Evolutionary conservation across 2,797 vertebrate genomes (phyloP).

Genomic region (Myotis daubentonii): DNA sequence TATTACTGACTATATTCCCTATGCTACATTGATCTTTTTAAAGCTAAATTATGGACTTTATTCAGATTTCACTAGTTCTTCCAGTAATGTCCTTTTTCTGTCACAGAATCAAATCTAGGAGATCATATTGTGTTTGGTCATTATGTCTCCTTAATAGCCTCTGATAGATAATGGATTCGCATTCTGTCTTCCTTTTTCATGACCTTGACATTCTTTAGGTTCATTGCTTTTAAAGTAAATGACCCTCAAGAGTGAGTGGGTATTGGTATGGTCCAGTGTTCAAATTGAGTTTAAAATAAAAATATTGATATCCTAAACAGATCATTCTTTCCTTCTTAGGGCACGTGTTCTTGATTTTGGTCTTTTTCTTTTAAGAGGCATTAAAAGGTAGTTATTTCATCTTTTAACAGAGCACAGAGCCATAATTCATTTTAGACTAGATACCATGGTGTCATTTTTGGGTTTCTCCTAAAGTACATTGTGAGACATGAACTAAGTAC

Average conservation of each 20-base stretch:
- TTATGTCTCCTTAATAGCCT: no score
- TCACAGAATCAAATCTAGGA: no score
- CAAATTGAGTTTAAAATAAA: slow-evolving; percentile 13
- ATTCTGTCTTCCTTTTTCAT: no score
- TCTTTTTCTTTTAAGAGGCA: neutral
- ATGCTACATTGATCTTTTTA: neutral
- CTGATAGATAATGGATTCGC: no score
- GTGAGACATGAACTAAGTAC: neutral
- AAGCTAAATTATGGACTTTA: neutral
- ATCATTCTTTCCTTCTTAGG: neutral
- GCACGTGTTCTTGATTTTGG: neutral
- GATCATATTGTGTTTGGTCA: no score
- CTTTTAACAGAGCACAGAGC: neutral
- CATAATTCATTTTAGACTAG: neutral
- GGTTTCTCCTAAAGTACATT: neutral
- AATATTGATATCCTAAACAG: neutral
- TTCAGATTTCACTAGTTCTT: neutral
- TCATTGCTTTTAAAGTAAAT: slow-evolving; percentile 61
- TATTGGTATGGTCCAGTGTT: neutral
- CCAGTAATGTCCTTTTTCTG: neutral
- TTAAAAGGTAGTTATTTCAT: neutral
- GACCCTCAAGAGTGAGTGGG: slow-evolving; percentile 61
- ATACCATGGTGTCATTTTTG: slow-evolving; percentile 7
- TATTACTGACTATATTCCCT: neutral
- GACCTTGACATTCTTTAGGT: no score